Conservation (phyloP, 2,888 invertebrate genomes). For the Sinelater perroti region DNA sequence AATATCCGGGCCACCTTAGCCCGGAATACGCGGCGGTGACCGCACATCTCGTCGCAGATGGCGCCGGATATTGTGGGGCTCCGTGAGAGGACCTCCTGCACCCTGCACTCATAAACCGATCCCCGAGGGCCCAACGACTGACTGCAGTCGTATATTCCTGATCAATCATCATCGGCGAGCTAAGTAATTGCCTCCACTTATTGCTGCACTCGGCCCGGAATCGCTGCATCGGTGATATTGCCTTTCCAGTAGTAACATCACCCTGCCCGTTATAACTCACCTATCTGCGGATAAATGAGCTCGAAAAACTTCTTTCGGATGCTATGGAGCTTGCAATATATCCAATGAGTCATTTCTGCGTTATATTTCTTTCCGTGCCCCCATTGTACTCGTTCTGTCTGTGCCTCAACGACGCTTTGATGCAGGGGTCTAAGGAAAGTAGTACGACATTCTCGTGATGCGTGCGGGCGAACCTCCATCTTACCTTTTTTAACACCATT, state of each 20-base stretch:
- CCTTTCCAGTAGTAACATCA: constrained; percentile 16
- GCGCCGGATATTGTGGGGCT: constrained; percentile 45
- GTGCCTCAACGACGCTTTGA: constrained; percentile 29
- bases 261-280: constrained; percentile 30
- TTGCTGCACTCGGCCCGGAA: constrained; percentile 14
- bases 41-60: constrained; percentile 54
- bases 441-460: too few relatives aligned
- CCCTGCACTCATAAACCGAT: constrained; percentile 51
- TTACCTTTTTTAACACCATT: too few relatives aligned
- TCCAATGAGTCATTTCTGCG: constrained; percentile 41
- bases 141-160: constrained; percentile 45
- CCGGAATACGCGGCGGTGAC: constrained; percentile 39
- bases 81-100: constrained; percentile 29
- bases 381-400: constrained; percentile 35
- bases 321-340: constrained; percentile 42
- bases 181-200: constrained; percentile 41
- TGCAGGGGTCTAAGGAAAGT: too few relatives aligned
- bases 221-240: constrained; percentile 25
- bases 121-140: constrained; percentile 31
- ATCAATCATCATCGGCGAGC: constrained; percentile 42
- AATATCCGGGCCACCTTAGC: constrained; percentile 59
- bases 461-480: too few relatives aligned
- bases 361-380: constrained; percentile 38
- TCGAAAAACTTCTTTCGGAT: constrained; percentile 40
- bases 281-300: constrained; percentile 39